Base-by-base conservation (phyloP, 2,888 invertebrate species). In the Pachliopta kotzebuea region DNA sequence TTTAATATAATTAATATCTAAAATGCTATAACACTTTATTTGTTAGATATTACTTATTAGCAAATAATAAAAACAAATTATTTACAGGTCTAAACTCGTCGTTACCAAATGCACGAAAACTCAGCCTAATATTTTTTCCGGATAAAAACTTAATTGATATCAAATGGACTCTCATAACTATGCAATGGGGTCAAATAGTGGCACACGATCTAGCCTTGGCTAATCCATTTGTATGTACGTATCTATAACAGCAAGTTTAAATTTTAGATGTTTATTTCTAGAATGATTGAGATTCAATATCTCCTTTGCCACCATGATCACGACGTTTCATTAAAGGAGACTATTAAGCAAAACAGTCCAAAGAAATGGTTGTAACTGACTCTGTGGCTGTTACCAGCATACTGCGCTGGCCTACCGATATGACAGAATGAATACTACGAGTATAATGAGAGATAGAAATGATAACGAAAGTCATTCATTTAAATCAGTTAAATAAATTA, bases 181-280 rank as follows among this genome's bases (percentile, higher is more conserved):
- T 60, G 55, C 60, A 60, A 20, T 60, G 60, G 64, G 64, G 64
- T 50, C 64, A 65, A 56, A 31, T 65, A n/a, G 23, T 65, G 37
- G 60, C 52, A 37, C 64, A 65, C 37, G 64, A 65, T 45, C 56
- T 65, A 20, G 0, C 60, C 55, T 50, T 63, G 9, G 21, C 55
- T 3, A 24, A 7, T 4, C 8, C 24, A 23, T n/a, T 52, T 52
- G 9, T 21, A 11, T 3, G 50, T 52, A 52, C 1, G 50, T 52
- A 52, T 23, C 21, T 21, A 21, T 21, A 21, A n/a, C n/a, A 21
- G 4, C 37, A 45, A n/a, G 2, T 1, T 45, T 45, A 37, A 37
- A 37, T 11, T 37, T 14, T 11, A 37, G 37, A 37, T 14, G 14
- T 37, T 11, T 11, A 11, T 37, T 37, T 14, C 4, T 11, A 37